phyloP scores from a whole-genome alignment of 2,113 vertebrate species.

The Rousettus leschenaultii region DNA sequence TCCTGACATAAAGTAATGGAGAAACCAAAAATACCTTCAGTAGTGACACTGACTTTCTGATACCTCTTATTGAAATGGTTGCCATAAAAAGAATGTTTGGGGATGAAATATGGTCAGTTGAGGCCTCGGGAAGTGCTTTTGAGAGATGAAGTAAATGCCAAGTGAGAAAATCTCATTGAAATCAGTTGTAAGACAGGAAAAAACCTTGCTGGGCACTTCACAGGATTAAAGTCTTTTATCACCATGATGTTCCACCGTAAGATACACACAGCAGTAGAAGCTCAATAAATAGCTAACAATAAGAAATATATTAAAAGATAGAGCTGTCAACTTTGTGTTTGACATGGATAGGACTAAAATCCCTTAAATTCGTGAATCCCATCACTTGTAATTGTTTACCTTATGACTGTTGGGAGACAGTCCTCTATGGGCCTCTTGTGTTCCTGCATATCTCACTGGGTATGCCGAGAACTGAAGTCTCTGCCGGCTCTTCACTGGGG shows the following conservation, averaged over 20 bases:
- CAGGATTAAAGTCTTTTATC: neutral
- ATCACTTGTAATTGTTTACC: neutral
- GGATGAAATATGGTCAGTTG: neutral
- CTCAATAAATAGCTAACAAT: neutral
- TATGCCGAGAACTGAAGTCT: neutral
- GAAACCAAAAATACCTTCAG: neutral
- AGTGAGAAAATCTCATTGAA: neutral
- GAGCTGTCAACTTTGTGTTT: neutral
- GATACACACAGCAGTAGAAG: neutral
- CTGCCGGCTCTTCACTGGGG: neutral
- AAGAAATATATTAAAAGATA: neutral
- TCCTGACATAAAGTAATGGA: neutral
- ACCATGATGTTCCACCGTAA: neutral
- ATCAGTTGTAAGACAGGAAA: neutral
- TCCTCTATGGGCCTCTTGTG: neutral
- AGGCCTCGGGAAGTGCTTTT: neutral
- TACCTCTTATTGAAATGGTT: neutral
- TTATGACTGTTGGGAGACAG: neutral
- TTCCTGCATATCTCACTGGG: neutral
- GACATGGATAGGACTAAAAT: neutral
- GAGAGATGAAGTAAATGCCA: neutral
- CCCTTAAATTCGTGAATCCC: neutral
- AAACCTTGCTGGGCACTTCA: neutral
- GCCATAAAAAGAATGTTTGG: neutral
- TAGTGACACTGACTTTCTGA: neutral